These are phyloP conservation scores for Typhlichthys eigenmanni DNA, from an alignment of 2,797 vertebrate genomes.

Conservation along the genomic window DNA sequence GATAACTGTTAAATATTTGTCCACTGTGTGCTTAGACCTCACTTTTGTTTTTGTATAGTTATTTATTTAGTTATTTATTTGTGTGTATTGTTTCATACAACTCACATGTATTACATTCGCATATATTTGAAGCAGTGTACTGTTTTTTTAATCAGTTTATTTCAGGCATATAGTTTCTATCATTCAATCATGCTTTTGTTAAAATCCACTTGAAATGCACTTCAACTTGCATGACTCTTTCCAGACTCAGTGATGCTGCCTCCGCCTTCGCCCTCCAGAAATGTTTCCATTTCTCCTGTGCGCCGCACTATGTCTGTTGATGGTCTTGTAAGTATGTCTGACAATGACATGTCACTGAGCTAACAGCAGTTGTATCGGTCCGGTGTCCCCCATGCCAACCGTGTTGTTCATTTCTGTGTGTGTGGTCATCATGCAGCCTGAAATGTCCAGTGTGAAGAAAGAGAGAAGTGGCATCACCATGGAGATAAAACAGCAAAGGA, in stretches of 20 bases:
- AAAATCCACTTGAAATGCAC: no score
- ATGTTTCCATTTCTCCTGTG: conserved; percentile 64
- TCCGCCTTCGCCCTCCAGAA: conserved; percentile 55
- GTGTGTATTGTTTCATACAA: no score
- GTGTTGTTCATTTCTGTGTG: background rate
- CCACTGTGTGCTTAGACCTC: no score
- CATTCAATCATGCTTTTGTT: no score
- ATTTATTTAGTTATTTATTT: no score
- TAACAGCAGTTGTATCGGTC: background rate
- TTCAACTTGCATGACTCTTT: background rate
- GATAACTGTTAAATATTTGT: no score
- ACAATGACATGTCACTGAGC: background rate
- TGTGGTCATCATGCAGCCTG: conserved; percentile 47
- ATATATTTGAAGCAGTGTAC: no score
- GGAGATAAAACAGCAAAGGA: conserved; percentile 83
- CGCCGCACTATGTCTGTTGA: conserved; percentile 79
- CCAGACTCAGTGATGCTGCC: conserved; percentile 40
- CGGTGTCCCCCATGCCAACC: background rate
- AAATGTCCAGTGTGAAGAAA: conserved; percentile 67
- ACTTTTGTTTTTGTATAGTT: no score
- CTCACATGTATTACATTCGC: no score
- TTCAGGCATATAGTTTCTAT: no score
- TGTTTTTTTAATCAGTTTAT: no score
- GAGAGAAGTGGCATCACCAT: conserved; percentile 73
- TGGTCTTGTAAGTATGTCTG: conserved; percentile 70